Base-by-base conservation (phyloP, 2,113 vertebrate species). In the Anser cygnoides region DNA sequence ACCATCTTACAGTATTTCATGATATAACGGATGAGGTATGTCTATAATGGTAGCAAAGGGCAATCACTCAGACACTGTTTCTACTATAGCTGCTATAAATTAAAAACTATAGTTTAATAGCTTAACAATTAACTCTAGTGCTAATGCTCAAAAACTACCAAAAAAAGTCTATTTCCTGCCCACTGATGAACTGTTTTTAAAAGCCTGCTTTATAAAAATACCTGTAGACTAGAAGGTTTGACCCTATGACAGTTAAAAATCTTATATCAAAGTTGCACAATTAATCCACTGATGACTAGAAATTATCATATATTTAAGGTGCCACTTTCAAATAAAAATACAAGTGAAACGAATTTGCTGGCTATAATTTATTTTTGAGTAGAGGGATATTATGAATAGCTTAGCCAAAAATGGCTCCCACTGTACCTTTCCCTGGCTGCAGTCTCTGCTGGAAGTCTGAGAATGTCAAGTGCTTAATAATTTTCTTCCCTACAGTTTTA, bases 41-140 rank as follows among this genome's bases (percentile, higher is more conserved):
- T 85, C 87, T 94, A 92, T 50, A 39, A 13, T 43, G 58, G 79
- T 57, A 83, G 86, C 54, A 55, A 1, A 37, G 50, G 67, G 25
- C 41, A 31, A 91, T 95, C 83, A 59, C 29, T 44, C 70, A 81
- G 74, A 80, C 35, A 52, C 13, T 78, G 82, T 84, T 96, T 49
- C 75, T 62, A 62, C 90, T 80, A 91, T 46, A 87, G 29, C 57
- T 28, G 23, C 85, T 89, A 89, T 94, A 92, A 95, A 93, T 97
- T 93, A 81, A 35, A 93, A 31, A 46, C 44, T 52, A 77, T 68
- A 87, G 52, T 94, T 95, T 96, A 92, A 93, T 95, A 90, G 92
- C 94, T 97, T 94, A 92, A 95, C 80, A 95, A 86, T 95, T 97
- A 92, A 87, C 82, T 94, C 13, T 19, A 86, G 55, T 74, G 78